Base-by-base conservation (phyloP, 2,797 vertebrate species). In the Artibeus lituratus region DNA sequence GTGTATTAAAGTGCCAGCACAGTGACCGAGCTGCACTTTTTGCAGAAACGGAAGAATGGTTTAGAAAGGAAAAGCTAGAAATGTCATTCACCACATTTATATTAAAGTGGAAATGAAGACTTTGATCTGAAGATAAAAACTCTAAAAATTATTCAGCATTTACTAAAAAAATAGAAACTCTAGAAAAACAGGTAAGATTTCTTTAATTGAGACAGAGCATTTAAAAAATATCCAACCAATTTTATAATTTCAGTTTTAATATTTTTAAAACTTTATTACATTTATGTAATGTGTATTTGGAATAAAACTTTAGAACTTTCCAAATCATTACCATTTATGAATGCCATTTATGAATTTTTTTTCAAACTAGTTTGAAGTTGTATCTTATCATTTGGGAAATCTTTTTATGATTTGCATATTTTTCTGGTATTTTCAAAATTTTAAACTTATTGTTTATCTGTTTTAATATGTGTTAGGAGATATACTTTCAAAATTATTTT, bases 51-150 rank as follows among this genome's bases (percentile, higher is more conserved):
- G 74, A 70, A 92, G 10, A 69, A 59, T 81, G 6, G 7, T 44
- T 93, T 81, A 94, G 47, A n/a, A 91, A 86, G 73, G 21, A 49
- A 90, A 77, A 76, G 81, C 4, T 65, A 93, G 24, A 80, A 74
- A 72, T 65, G 39, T 22, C 29, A 87, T 73, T 93, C 1, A 86
- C 15, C 2, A 29, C 29, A 82, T 94, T 70, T 76, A 35, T 67
- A 35, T 80, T 94, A 53, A 76, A 82, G 51, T 83, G 11, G 2
- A 42, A 89, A 84, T 93, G 35, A 67, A 7, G 55, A 72, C 1
- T 78, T 89, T 70, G 9, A 86, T 70, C 24, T 42, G 4, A 87
- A 70, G 42, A 39, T 6, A 87, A 49, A 49, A 82, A 77, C 24
- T 12, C 29, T 72, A 39, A 83, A 72, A 76, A 51, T 55, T 76